phyloP scores from a whole-genome alignment of 2,113 vertebrate species.

The Anarhynchus alexandrinus region DNA sequence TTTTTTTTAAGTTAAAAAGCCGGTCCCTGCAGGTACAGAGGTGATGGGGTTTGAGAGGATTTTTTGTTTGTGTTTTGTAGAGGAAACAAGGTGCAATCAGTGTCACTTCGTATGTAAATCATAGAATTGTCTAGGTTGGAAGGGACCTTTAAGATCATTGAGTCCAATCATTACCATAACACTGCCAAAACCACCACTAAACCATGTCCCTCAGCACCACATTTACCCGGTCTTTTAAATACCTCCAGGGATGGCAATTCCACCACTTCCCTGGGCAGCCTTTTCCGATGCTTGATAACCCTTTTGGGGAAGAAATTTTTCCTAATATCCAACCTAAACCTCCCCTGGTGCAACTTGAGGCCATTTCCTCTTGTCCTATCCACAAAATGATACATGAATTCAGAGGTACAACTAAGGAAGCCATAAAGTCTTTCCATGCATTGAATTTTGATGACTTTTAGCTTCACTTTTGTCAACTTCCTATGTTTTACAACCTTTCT shows the following conservation, averaged over 20 bases:
- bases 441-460: not conserved
- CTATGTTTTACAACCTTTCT: not conserved
- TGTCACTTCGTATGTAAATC: not conserved
- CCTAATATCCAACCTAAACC: not conserved
- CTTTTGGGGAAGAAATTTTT: not conserved
- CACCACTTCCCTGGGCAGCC: not conserved
- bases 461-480: not conserved
- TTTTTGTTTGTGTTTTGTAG: not conserved
- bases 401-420: not conserved
- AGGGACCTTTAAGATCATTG: too few species aligned
- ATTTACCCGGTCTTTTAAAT: not conserved
- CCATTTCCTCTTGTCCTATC: not conserved
- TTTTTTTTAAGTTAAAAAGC: not conserved
- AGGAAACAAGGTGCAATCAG: not conserved
- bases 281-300: not conserved
- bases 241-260: not conserved
- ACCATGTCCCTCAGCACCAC: not conserved
- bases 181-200: not conserved
- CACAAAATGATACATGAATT: rapidly evolving
- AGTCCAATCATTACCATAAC: not conserved
- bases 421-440: not conserved
- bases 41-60: not conserved
- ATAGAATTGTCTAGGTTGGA: not conserved
- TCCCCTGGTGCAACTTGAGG: not conserved
- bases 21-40: not conserved